These are phyloP conservation scores for Euwallacea fornicatus DNA, from an alignment of 1,140 invertebrate species.

Conservation along the genomic window DNA sequence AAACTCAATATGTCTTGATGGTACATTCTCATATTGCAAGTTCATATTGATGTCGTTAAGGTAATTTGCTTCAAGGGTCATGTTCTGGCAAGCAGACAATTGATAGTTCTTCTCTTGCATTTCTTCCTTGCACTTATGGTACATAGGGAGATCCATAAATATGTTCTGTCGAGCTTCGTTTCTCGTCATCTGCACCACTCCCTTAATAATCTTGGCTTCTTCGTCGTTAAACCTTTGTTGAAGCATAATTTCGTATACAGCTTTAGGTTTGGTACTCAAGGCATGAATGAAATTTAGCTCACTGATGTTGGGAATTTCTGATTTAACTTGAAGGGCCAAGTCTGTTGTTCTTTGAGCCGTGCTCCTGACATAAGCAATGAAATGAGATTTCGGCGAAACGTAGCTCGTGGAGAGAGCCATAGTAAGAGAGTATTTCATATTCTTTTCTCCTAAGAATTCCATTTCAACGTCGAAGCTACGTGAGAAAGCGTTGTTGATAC, in stretches of 20 bases:
- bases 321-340: conserved; percentile 52
- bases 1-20: not conserved
- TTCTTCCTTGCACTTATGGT: conserved; percentile 56
- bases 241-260: conserved; percentile 55
- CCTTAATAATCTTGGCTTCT: conserved; percentile 49
- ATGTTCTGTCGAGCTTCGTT: conserved; percentile 57
- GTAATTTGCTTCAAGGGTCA: conserved; percentile 55
- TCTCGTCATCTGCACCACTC: conserved; percentile 55
- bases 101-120: conserved; percentile 59
- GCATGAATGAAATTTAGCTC: conserved; percentile 57
- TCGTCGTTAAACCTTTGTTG: conserved; percentile 53
- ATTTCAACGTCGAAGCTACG: conserved; percentile 57
- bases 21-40: conserved; percentile 55
- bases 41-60: conserved; percentile 55
- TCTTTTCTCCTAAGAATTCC: conserved; percentile 56
- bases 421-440: conserved; percentile 55
- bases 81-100: conserved; percentile 58
- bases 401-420: conserved; percentile 58
- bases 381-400: conserved; percentile 57
- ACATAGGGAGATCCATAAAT: conserved; percentile 42
- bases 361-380: conserved; percentile 53
- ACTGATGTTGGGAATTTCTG: conserved; percentile 54
- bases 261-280: conserved; percentile 55
- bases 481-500: conserved; percentile 56
- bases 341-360: conserved; percentile 50